Conservation (phyloP, 2,797 vertebrate genomes). For the Poecilia picta region DNA sequence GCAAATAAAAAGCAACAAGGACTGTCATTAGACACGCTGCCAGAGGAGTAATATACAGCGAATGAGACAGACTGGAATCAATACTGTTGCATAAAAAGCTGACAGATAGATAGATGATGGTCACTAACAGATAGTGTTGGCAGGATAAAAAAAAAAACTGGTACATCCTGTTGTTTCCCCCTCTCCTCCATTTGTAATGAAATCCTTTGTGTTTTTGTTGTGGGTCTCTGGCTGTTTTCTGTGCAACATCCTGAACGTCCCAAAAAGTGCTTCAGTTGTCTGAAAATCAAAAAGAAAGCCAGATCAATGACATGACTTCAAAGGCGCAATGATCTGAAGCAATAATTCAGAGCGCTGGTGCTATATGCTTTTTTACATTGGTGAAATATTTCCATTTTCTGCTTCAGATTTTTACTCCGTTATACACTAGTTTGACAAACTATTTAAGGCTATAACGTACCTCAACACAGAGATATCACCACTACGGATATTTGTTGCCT, state of each 20-base stretch:
- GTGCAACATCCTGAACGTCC: conserved; percentile 30
- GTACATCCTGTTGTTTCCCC: conserved; percentile 18
- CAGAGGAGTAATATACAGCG: conserved; percentile 60
- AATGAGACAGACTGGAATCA: conserved; percentile 61
- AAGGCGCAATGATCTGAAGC: conserved; percentile 6
- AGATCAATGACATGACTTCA: conserved; percentile 19
- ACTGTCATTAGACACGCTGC: conserved; percentile 54
- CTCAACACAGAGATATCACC: background rate
- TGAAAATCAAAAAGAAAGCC: conserved; percentile 55
- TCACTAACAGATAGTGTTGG: conserved; percentile 51
- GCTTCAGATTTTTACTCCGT: background rate
- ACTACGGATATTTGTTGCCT: background rate
- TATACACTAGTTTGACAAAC: conserved; percentile 2
- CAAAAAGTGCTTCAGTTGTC: conserved; percentile 82
- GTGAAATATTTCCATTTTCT: conserved; percentile 5
- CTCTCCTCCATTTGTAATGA: conserved; percentile 11
- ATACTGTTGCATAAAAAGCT: conserved; percentile 76
- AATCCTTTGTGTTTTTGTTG: conserved; percentile 19
- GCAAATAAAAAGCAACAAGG: conserved; percentile 65
- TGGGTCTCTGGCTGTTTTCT: conserved; percentile 26
- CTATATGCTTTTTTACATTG: background rate
- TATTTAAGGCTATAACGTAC: background rate
- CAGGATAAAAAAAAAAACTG: conserved; percentile 27
- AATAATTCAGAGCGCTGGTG: background rate
- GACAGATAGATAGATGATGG: conserved; percentile 62